Evolutionary conservation across 2,113 vertebrate species (phyloP).

Genomic region (Callopanchax toddi): DNA sequence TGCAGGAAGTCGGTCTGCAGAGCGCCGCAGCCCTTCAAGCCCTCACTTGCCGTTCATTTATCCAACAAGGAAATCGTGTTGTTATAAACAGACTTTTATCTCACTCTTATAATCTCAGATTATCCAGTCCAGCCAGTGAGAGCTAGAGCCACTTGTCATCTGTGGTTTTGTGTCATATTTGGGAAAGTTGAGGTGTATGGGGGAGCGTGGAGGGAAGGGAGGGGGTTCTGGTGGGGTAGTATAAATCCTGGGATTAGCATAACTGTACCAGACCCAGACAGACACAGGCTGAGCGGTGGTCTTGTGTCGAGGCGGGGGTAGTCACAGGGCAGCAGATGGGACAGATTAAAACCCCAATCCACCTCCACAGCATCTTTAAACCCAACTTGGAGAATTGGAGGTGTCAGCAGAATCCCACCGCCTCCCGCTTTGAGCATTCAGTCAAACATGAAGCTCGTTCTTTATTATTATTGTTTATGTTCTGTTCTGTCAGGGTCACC

Average conservation of each 20-base stretch:
- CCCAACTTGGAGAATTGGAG: slow-evolving; percentile 46
- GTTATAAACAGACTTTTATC: slow-evolving; percentile 37
- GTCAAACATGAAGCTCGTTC: too few species aligned
- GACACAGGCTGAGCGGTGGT: slow-evolving; percentile 61
- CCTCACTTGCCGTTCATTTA: neutral
- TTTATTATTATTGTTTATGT: too few species aligned
- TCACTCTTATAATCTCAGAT: slow-evolving; percentile 64
- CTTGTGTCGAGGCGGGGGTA: slow-evolving; percentile 24
- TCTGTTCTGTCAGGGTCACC: neutral
- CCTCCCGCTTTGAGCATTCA: slow-evolving; percentile 45
- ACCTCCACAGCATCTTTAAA: slow-evolving; percentile 55
- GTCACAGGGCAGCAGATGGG: slow-evolving; percentile 68
- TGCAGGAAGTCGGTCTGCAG: slow-evolving; percentile 8
- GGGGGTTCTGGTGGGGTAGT: slow-evolving; percentile 29
- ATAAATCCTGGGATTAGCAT: slow-evolving; percentile 71
- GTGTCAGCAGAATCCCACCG: slow-evolving; percentile 48
- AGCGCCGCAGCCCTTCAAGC: neutral
- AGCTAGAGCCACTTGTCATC: slow-evolving; percentile 46
- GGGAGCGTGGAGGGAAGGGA: neutral
- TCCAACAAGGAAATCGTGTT: slow-evolving; percentile 9
- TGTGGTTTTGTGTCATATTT: slow-evolving; percentile 63
- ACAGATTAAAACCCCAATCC: slow-evolving; percentile 62
- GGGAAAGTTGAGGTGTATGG: slow-evolving; percentile 60
- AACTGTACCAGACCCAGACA: slow-evolving; percentile 76
- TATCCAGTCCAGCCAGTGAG: slow-evolving; percentile 27